These are phyloP conservation scores for Calameuta pallipes DNA, from an alignment of 2,888 invertebrate genomes.

Conservation along the genomic window DNA sequence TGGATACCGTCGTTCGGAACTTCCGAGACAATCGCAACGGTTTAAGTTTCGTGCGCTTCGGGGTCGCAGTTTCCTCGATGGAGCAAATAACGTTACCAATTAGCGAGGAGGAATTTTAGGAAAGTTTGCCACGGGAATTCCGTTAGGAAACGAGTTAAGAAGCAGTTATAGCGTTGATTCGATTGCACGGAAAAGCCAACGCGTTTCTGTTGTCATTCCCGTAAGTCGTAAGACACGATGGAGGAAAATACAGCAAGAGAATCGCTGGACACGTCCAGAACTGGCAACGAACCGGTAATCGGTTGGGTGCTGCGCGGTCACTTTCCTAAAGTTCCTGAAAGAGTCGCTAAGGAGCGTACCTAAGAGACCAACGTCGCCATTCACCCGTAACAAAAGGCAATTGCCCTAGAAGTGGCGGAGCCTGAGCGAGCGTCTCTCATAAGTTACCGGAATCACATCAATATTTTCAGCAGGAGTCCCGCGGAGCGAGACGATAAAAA, in stretches of 20 bases:
- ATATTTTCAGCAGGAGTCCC: conserved; percentile 36
- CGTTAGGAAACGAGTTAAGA: conserved; percentile 2
- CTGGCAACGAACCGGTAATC: conserved; percentile 7
- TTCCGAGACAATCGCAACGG: too few species aligned
- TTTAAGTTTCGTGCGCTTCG: too few species aligned
- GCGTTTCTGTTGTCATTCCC: background rate
- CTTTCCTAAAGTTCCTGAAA: conserved; percentile 42
- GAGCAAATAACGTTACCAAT: conserved; percentile 11
- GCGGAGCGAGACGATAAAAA: too few species aligned
- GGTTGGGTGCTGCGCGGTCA: conserved; percentile 39
- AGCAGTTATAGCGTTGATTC: conserved; percentile 2
- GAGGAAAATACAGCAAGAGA: too few species aligned
- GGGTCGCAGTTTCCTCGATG: background rate
- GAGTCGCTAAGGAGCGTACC: conserved; percentile 27
- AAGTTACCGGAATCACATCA: conserved; percentile 53
- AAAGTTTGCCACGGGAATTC: background rate
- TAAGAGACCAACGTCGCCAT: conserved; percentile 38
- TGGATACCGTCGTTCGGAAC: too few species aligned
- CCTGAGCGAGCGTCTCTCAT: conserved; percentile 47
- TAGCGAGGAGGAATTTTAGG: conserved; percentile 2
- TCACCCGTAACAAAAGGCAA: conserved; percentile 59
- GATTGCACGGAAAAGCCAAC: background rate
- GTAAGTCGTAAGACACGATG: too few species aligned
- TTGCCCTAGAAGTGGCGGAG: conserved; percentile 50
- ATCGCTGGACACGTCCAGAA: background rate